Evolutionary conservation across 2,888 invertebrate genomes (phyloP), one percentile per base, ranked within the genome.

Genomic region (Drosophila nr. perissopoda): DNA sequence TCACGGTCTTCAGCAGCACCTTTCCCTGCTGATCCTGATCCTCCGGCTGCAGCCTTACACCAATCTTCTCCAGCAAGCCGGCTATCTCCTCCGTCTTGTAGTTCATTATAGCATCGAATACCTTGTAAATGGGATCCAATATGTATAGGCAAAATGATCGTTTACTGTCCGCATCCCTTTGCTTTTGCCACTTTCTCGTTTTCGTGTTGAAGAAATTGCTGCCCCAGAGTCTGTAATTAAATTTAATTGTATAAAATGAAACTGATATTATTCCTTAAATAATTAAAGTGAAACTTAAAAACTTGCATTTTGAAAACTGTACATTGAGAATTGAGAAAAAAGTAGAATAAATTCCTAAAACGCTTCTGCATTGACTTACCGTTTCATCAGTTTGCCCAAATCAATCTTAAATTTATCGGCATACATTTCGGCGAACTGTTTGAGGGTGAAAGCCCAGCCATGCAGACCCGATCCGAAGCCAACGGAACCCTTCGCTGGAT

Each of bases 391-490:
- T 93, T 99, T 99, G 83, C 96, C 97, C 57, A 97, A 96, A 94
- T 99, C 98, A 83, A 99, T 98, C 94, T 99, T 98, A 95, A 99
- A 99, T 94, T 99, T 99, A 92, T 97, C 97, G 38, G 99, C 97
- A 93, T 99, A 99, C 97, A 99, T 98, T 94, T 99, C 99, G 59
- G 99, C 95, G 94, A 99, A 99, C 94, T 99, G 99, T 94, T 99
- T 99, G 82, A 99, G 95, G 76, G 99, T 99, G 94, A 99, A 99
- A 54, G 99, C 99, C 99, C 99, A 99, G 80, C 99, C 99, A 94
- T 99, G 99, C 79, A 99, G 97, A 91, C 99, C 99, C 27, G 99
- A 99, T 74, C 99, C 99, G 93, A 99, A 99, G 92, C 99, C 99
- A 76, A 99, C 99, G 78, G 99, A 99, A 88, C 99, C 99, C 94